Conservation (phyloP, 2,888 invertebrate genomes). For the Argynnis bischoffii region DNA sequence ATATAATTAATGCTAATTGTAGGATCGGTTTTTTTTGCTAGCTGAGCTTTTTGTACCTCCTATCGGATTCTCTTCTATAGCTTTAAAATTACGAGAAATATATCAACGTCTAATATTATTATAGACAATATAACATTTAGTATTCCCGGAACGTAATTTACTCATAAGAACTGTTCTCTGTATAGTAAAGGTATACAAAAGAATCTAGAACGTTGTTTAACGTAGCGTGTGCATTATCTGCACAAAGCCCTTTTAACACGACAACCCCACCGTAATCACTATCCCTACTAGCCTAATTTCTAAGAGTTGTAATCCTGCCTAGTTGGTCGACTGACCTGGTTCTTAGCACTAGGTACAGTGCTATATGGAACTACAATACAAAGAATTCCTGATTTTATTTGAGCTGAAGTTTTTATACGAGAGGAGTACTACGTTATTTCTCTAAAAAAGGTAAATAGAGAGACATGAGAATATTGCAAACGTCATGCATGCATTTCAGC, state of each 20-base stretch:
- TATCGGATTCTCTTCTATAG: not conserved
- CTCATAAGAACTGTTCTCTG: constrained; percentile 19
- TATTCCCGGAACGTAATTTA: not conserved
- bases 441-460: not conserved
- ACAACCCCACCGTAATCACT: constrained; percentile 29
- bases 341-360: constrained; percentile 25
- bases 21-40: constrained; percentile 1
- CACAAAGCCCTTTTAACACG: constrained; percentile 62
- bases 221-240: constrained; percentile 62
- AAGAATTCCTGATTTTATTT: not conserved
- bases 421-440: not conserved
- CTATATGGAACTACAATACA: constrained; percentile 25
- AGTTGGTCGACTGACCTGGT: constrained; percentile 42
- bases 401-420: too few species aligned
- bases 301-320: constrained; percentile 35
- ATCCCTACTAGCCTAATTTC: constrained; percentile 46
- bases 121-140: constrained; percentile 2
- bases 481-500: too few species aligned
- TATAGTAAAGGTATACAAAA: constrained; percentile 33
- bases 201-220: constrained; percentile 51
- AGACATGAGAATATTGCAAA: too few species aligned
- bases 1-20: constrained; percentile 17
- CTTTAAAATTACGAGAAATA: not conserved
- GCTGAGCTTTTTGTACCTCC: not conserved
- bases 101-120: not conserved